Evolutionary conservation across 1,140 invertebrate genomes (phyloP), one percentile per base, ranked within the genome.

Genomic region (Lepeophtheirus salmonis): DNA sequence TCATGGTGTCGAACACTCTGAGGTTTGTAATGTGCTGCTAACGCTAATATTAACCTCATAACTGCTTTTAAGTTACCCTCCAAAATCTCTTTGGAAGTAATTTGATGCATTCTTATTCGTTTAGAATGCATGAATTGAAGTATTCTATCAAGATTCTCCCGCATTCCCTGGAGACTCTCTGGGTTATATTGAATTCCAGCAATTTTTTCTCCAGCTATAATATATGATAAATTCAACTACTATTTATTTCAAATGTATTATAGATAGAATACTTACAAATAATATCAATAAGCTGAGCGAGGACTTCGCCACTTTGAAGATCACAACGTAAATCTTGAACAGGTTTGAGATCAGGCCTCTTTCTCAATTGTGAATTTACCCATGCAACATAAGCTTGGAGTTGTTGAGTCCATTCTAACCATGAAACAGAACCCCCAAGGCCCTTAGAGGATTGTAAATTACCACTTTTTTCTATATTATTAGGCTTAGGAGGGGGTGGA

Each of bases 1-100:
- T 61, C 59, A 55, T 61, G 59, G 17, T 64, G 64, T 49, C 65
- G 62, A 30, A 68, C 67, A 52, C 66, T 67, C 53, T 67, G 67
- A n/a, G 74, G 74, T 64, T 75, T 75, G 61, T 73, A 76, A 62
- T 75, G 74, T 22, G 72, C 73, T 14, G 74, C 74, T 16, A 76
- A 63, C 1, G 74, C 73, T 22, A 75, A 65, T 17, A 76, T 73
- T 14, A 76, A 65, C n/a, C 74, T 63, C 73, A 76, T 74, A 17
- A 75, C 72, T 21, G 72, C 69, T 60, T 75, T 75, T 50, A 75
- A 64, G 57, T 76, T 75, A 1, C 74, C 74, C 16, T 74, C 73
- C 13, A 71, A 67, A 52, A 76, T 70, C 60, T 76, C 69, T 63
- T 66, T 67, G 51, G 63, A 65, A n/a, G 64, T 64, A 53, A 67